Evolutionary conservation across 2,797 vertebrate species (phyloP).

Genomic region (Limosa lapponica): DNA sequence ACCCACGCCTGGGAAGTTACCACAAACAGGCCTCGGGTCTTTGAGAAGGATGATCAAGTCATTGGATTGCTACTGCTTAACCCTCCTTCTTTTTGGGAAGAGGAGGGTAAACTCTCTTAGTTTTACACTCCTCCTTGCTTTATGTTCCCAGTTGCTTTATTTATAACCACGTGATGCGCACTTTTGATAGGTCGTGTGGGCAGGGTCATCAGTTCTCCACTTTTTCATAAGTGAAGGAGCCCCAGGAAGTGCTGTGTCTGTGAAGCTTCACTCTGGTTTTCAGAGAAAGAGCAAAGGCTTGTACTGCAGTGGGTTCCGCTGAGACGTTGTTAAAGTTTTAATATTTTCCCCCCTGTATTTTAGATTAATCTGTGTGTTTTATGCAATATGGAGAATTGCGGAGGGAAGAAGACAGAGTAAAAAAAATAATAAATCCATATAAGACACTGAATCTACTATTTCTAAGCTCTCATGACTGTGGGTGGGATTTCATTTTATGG

Average conservation of each 20-base stretch:
- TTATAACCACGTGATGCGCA: neutral
- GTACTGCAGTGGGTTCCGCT: neutral
- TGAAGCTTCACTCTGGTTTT: neutral
- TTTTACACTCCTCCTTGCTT: neutral
- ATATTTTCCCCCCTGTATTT: neutral
- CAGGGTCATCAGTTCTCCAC: neutral
- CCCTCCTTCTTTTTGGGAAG: neutral
- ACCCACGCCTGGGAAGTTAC: neutral
- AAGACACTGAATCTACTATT: neutral
- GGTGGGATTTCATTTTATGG: neutral
- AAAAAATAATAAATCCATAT: neutral
- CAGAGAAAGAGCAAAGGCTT: neutral
- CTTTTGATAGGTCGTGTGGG: neutral
- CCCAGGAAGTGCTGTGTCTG: neutral
- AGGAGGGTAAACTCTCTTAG: neutral
- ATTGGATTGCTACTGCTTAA: neutral
- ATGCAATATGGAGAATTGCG: neutral
- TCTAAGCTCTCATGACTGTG: neutral
- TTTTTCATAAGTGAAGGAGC: neutral
- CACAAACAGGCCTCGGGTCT: neutral
- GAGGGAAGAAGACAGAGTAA: neutral
- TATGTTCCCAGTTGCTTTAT: neutral
- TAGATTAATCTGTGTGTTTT: neutral
- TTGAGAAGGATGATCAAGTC: neutral
- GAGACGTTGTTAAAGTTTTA: neutral